Evolutionary conservation across 2,113 vertebrate genomes (phyloP).

Genomic region (Aix galericulata): DNA sequence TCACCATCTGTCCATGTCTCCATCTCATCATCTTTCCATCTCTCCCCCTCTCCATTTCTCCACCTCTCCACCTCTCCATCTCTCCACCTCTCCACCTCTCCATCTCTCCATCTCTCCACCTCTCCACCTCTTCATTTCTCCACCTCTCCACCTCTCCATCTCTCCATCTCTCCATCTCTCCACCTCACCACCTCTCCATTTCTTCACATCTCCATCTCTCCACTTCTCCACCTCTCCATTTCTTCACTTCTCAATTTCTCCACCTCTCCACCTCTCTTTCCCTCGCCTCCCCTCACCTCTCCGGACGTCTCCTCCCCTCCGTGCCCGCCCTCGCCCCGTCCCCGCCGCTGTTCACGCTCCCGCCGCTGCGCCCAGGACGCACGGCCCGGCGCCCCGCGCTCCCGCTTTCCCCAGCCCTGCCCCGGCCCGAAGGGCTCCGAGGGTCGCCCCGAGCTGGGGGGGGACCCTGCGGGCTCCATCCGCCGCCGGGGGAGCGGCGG

Average conservation of each 20-base stretch:
- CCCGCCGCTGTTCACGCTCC: too few relatives aligned
- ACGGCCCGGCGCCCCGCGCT: too few relatives aligned
- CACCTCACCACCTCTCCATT: fast-evolving
- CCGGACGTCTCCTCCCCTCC: too few relatives aligned
- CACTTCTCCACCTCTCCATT: fast-evolving
- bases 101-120: neutral
- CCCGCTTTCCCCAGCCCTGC: too few relatives aligned
- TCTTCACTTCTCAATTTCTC: too few relatives aligned
- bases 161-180: fast-evolving
- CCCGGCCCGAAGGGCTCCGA: too few relatives aligned
- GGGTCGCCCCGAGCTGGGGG: too few relatives aligned
- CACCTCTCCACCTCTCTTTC: neutral
- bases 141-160: fast-evolving
- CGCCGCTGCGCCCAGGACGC: too few relatives aligned
- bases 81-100: neutral
- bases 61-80: neutral
- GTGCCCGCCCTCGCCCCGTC: neutral
- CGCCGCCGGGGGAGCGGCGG: too few relatives aligned
- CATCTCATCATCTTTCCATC: too few relatives aligned
- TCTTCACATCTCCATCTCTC: neutral
- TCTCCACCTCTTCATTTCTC: fast-evolving
- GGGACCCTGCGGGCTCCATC: too few relatives aligned
- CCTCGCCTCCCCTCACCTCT: too few relatives aligned
- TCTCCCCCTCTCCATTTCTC: neutral
- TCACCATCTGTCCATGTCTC: neutral